phyloP scores from a whole-genome alignment of 2,113 vertebrate species.

The Vidua chalybeata region DNA sequence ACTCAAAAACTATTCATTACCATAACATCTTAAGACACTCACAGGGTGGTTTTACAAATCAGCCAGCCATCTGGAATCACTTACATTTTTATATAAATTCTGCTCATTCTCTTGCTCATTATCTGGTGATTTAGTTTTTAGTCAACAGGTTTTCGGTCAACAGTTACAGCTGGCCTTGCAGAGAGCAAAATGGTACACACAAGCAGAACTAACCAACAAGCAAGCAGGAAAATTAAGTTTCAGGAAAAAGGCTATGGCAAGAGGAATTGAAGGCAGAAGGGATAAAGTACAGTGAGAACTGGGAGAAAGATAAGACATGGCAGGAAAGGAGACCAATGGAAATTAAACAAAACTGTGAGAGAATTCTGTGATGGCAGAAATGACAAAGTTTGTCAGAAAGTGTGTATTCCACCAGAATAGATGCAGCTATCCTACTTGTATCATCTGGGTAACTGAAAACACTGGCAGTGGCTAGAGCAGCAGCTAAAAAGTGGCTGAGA shows the following conservation, averaged over 20 bases:
- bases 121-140: background rate
- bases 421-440: background rate
- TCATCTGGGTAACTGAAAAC: background rate
- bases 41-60: background rate
- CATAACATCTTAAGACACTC: background rate
- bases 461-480: background rate
- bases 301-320: background rate
- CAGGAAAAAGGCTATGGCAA: background rate
- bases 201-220: background rate
- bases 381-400: background rate
- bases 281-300: background rate
- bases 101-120: background rate
- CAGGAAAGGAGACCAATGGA: background rate
- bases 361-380: background rate
- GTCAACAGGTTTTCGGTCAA: background rate
- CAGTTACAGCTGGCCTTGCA: background rate
- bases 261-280: background rate
- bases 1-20: background rate
- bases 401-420: background rate
- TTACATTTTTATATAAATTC: background rate
- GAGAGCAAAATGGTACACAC: background rate
- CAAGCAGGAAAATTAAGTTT: background rate
- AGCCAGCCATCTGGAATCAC: background rate
- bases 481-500: background rate
- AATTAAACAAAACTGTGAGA: background rate